These are phyloP conservation scores for Helicoverpa assulta DNA, from an alignment of 2,888 invertebrate genomes.

Conservation along the genomic window DNA sequence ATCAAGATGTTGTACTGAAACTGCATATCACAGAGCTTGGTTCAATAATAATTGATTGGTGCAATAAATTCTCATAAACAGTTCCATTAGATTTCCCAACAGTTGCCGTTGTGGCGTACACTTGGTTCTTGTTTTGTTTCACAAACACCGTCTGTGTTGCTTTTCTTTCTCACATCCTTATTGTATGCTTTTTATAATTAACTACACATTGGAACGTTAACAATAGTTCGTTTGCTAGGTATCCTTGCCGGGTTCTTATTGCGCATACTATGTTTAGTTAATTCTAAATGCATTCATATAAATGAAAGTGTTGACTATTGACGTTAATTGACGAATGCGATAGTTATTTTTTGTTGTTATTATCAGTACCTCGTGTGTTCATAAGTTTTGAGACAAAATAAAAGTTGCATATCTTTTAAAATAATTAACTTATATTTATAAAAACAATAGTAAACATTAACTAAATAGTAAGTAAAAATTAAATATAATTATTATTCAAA, in stretches of 20 bases:
- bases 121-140: slow-evolving; percentile 60
- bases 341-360: neutral
- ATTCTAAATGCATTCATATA: slow-evolving; percentile 24
- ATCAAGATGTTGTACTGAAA: slow-evolving; percentile 43
- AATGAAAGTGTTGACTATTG: slow-evolving; percentile 14
- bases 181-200: slow-evolving; percentile 67
- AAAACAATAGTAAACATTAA: no score
- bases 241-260: slow-evolving; percentile 56
- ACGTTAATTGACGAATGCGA: slow-evolving; percentile 2
- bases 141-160: slow-evolving; percentile 62
- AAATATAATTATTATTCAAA: no score
- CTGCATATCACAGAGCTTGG: slow-evolving; percentile 24
- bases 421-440: no score
- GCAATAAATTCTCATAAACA: slow-evolving; percentile 56
- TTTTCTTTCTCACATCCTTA: slow-evolving; percentile 76
- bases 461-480: no score
- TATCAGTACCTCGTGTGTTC: no score
- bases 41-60: slow-evolving; percentile 31
- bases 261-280: slow-evolving; percentile 21
- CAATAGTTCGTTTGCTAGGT: slow-evolving; percentile 67
- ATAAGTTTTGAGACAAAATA: no score
- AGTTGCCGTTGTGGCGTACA: slow-evolving; percentile 39
- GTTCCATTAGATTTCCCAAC: slow-evolving; percentile 51
- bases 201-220: slow-evolving; percentile 57
- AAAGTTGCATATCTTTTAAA: no score